Percentiles rank a stretch among this genome's conserved stretches.
phyloP scores from a whole-genome alignment of 2,888 invertebrate genomes.

The Aspidapion aeneum region DNA sequence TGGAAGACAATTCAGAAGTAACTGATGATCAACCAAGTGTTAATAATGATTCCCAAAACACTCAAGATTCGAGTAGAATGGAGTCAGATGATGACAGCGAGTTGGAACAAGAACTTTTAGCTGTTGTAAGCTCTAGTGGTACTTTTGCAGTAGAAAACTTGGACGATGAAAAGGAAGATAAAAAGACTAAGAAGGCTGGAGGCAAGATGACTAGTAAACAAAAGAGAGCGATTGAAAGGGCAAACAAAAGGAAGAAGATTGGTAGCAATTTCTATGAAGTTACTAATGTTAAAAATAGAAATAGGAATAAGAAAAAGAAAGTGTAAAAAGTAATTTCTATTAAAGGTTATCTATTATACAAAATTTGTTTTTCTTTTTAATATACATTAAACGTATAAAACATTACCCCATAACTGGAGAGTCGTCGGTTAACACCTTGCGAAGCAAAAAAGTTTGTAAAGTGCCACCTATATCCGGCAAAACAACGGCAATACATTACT shows the following conservation, averaged over 20 bases:
- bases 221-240: conserved; percentile 68
- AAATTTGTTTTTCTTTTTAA: no score
- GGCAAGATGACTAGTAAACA: conserved; percentile 73
- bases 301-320: conserved; percentile 69
- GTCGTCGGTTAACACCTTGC: conserved; percentile 93
- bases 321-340: no score
- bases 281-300: conserved; percentile 84
- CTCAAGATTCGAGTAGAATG: neutral
- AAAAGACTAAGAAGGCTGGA: conserved; percentile 30
- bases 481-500: conserved; percentile 99
- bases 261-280: conserved; percentile 89
- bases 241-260: conserved; percentile 73
- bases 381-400: no score
- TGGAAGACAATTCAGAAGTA: conserved; percentile 4
- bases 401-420: conserved; percentile 99
- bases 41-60: no score
- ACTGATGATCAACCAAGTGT: no score
- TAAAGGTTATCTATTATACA: no score
- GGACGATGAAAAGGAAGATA: conserved; percentile 24
- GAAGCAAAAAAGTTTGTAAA: conserved; percentile 97
- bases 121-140: no score
- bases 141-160: conserved; percentile 49
- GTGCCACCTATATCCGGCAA: conserved; percentile 98
- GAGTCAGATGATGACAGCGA: no score
- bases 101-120: no score